A percentile compares a stretch with the other conserved stretches of the same genome.
phyloP scores from a whole-genome alignment of 2,113 vertebrate species.

The Cyphomyrus discorhynchus region DNA sequence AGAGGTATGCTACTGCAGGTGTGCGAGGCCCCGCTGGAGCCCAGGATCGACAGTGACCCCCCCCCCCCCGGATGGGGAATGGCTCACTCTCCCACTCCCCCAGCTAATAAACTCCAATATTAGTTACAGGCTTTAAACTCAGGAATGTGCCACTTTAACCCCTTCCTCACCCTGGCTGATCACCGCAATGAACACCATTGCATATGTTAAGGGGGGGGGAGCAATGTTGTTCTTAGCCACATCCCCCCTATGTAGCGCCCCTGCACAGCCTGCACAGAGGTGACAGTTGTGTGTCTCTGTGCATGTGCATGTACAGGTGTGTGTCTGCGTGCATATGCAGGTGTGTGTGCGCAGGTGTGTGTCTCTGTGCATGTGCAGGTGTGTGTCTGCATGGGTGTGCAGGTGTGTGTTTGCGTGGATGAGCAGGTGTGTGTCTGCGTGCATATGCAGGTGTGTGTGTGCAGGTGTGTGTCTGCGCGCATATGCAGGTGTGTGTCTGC shows the following conservation, averaged over 20 bases:
- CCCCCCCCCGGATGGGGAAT: conserved; percentile 29
- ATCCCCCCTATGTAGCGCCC: not conserved
- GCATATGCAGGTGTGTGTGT: not conserved
- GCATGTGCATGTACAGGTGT: conserved; percentile 27
- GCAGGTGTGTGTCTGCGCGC: not conserved
- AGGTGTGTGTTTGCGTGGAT: not conserved
- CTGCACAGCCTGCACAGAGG: not conserved
- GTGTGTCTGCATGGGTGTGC: not conserved
- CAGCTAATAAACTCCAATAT: conserved; percentile 42
- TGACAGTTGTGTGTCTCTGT: not conserved
- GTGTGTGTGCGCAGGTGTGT: not conserved
- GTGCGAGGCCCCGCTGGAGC: not conserved
- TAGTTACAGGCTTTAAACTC: conserved; percentile 43
- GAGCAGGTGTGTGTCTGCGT: not conserved
- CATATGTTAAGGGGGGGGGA: not conserved
- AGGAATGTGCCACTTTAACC: conserved; percentile 50
- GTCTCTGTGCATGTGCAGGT: not conserved
- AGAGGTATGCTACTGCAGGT: not conserved
- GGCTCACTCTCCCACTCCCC: conserved; percentile 30
- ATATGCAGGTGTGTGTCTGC: not conserved
- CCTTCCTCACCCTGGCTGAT: conserved; percentile 34
- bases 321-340: conserved; percentile 20
- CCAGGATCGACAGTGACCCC: conserved; percentile 9
- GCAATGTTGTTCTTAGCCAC: conserved; percentile 36
- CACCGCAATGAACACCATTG: not conserved